A percentile compares a stretch with the other conserved stretches of the same genome.
These are phyloP conservation scores for Aldrovandia affinis DNA, from an alignment of 2,797 vertebrate genomes.

Conservation along the genomic window DNA sequence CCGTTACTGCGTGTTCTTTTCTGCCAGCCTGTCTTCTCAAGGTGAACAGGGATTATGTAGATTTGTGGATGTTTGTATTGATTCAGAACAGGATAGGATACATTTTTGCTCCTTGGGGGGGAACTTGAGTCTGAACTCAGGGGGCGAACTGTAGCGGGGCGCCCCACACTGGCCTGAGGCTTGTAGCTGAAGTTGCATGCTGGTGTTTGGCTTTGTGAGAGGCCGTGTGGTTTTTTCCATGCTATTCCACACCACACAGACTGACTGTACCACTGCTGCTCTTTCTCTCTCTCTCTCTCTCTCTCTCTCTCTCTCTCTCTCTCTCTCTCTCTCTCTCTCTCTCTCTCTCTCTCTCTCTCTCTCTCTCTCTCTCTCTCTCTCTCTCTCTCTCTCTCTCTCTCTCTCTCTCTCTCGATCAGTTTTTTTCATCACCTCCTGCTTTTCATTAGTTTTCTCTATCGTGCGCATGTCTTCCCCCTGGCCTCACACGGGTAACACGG, in stretches of 20 bases:
- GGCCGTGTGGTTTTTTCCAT: neutral
- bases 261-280: slow-evolving; percentile 13
- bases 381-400: neutral
- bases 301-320: slow-evolving; percentile 5
- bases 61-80: neutral
- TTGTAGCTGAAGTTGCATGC: neutral
- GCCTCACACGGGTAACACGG: neutral
- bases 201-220: neutral
- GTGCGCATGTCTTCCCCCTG: neutral
- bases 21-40: neutral
- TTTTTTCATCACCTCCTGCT: no score
- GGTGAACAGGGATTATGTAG: neutral
- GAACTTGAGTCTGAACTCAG: neutral
- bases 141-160: neutral
- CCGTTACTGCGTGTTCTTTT: neutral
- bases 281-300: neutral
- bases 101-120: neutral
- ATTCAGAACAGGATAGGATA: neutral
- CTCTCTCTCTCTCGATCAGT: no score
- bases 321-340: neutral
- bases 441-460: neutral
- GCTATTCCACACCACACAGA: neutral
- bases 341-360: neutral
- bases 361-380: neutral
- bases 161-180: neutral